These are phyloP conservation scores for Calidris pygmaea DNA, from an alignment of 2,113 vertebrate genomes.

Conservation along the genomic window DNA sequence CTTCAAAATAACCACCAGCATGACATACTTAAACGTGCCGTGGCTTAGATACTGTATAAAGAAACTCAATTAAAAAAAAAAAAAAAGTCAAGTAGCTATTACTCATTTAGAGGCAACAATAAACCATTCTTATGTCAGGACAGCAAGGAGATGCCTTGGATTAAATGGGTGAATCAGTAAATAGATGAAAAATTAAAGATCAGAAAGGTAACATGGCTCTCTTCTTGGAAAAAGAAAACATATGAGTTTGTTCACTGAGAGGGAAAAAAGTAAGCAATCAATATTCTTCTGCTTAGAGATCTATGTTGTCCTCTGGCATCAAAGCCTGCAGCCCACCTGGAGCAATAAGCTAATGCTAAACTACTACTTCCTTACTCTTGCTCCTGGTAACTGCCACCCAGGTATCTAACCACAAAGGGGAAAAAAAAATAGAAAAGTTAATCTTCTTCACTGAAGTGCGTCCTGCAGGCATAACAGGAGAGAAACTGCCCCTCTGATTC, in stretches of 20 bases:
- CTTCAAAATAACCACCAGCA: background rate
- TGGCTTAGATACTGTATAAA: background rate
- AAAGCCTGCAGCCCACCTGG: background rate
- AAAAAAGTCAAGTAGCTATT: background rate
- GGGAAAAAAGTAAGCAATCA: background rate
- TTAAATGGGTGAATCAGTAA: background rate
- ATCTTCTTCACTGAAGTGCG: background rate
- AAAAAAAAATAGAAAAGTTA: background rate
- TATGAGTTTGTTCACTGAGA: background rate
- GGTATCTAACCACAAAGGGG: background rate
- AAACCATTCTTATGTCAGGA: background rate
- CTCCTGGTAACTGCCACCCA: background rate
- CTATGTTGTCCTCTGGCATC: background rate
- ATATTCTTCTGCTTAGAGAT: background rate
- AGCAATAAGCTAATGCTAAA: background rate
- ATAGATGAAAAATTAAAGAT: background rate
- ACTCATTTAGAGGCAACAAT: background rate
- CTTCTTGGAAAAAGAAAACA: background rate
- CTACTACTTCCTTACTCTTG: background rate
- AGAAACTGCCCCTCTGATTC: background rate
- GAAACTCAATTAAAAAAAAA: background rate
- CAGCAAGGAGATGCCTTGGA: background rate
- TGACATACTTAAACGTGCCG: background rate
- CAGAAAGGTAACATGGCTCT: background rate
- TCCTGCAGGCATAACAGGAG: background rate